These are phyloP conservation scores for Thymelicus sylvestris DNA, from an alignment of 2,888 invertebrate genomes.

Conservation along the genomic window DNA sequence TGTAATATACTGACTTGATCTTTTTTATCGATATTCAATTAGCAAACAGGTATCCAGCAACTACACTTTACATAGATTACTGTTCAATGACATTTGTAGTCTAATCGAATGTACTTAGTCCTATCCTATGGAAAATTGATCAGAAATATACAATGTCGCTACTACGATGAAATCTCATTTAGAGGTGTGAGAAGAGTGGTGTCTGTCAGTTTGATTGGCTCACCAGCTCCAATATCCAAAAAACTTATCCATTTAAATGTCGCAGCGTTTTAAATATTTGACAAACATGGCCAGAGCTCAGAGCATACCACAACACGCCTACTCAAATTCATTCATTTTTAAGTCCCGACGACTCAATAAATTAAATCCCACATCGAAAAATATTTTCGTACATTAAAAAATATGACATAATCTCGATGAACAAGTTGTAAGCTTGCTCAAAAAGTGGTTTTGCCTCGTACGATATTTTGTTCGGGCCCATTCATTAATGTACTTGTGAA, in stretches of 20 bases:
- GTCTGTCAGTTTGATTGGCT: no score
- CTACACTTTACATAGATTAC: neutral
- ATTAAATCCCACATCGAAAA: neutral
- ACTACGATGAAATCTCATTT: no score
- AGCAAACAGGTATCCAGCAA: neutral
- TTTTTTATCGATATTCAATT: constrained; percentile 4
- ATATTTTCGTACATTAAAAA: neutral
- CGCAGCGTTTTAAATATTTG: no score
- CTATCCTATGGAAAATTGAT: no score
- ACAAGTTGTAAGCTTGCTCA: neutral
- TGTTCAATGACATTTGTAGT: no score
- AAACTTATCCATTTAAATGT: no score
- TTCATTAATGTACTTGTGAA: neutral
- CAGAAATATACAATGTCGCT: no score
- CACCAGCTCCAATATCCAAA: no score
- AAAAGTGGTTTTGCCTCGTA: neutral
- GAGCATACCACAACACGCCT: neutral
- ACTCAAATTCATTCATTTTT: neutral
- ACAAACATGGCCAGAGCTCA: no score
- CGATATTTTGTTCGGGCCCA: neutral
- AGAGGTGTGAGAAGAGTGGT: no score
- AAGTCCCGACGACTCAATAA: neutral
- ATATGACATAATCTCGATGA: constrained; percentile 1
- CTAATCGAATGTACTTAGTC: no score
- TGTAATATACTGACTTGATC: neutral